Base-by-base conservation (phyloP, 2,888 invertebrate genomes). In the Limnephilus rhombicus region DNA sequence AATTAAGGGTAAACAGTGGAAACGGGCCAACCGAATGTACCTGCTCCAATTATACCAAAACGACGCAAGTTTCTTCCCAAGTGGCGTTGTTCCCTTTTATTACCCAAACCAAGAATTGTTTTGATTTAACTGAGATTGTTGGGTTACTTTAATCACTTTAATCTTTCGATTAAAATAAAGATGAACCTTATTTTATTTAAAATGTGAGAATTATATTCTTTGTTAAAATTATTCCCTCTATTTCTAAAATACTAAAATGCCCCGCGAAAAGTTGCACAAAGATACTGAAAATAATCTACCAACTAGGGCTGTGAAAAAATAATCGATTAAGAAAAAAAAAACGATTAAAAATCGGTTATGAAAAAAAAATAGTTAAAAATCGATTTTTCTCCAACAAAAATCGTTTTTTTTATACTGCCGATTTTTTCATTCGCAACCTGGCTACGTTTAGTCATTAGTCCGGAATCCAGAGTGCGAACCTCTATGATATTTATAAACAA, bases 1-100 rank as follows among this genome's bases (percentile, higher is more conserved):
- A 93, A 93, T 93, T 93, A 93, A 91, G 91, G 93, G 92, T 91
- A 93, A 93, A 93, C 93, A 93, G 90, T 89, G 45, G 87, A 88
- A 93, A 92, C 89, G 82, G 92, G 85, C 92, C 90, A 92, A 49
- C 90, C 83, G 53, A 91, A 86, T 92, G 83, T 91, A 92, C 92
- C 91, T 90, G 90, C 41, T 91, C 91, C 92, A 92, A 92, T 92
- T 93, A 92, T 89, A 91, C 90, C 88, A 91, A 80, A 53, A 85
- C 89, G 91, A 88, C 90, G 90, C 90, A 93, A 93, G 85, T 92
- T 91, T 90, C 87, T 90, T 90, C 90, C 83, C 85, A 91, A 93
- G 90, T 88, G 85, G 49, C 91, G 37, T 90, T 53, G 90, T 92
- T 93, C 87, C 53, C 88, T 92, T 90, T 93, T 93, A 93, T 93